Percentiles rank a stretch among this genome's conserved stretches.
These are phyloP conservation scores for Zaprionus camerounensis DNA, from an alignment of 1,140 invertebrate genomes.

Conservation along the genomic window DNA sequence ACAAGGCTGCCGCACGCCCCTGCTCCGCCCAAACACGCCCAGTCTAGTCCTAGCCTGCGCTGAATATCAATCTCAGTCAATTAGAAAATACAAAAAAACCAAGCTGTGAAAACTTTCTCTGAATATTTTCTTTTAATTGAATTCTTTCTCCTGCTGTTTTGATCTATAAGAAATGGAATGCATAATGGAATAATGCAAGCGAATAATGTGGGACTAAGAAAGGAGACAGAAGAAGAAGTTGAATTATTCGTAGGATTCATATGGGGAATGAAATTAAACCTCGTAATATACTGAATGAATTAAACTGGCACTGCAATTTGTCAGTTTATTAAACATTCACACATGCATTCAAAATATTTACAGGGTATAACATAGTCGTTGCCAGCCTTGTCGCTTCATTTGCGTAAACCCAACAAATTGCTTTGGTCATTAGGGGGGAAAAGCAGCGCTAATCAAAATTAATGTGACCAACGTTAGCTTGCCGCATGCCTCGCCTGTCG, in stretches of 20 bases:
- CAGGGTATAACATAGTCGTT: neutral
- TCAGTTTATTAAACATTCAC: neutral
- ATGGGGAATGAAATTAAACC: no score
- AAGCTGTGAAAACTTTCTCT: conserved; percentile 25
- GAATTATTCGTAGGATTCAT: neutral
- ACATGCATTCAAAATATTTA: neutral
- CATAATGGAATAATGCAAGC: neutral
- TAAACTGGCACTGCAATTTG: no score
- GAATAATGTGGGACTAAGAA: neutral
- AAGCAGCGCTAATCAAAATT: conserved; percentile 64
- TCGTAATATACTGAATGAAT: no score
- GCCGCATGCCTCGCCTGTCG: conserved; percentile 15
- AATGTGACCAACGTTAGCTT: conserved; percentile 53
- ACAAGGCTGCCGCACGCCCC: conserved; percentile 7
- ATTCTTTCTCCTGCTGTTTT: conserved; percentile 24
- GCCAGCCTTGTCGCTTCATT: neutral
- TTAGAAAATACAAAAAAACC: conserved; percentile 40
- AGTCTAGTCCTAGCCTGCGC: neutral
- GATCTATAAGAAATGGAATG: neutral
- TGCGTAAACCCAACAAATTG: conserved; percentile 36
- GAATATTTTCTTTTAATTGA: conserved; percentile 66
- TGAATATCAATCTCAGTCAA: conserved; percentile 72
- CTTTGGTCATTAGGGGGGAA: conserved; percentile 52
- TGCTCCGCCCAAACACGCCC: neutral
- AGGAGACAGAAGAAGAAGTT: neutral